Conservation (phyloP, 2,797 vertebrate genomes). For the Enteromius trimaculatus region DNA sequence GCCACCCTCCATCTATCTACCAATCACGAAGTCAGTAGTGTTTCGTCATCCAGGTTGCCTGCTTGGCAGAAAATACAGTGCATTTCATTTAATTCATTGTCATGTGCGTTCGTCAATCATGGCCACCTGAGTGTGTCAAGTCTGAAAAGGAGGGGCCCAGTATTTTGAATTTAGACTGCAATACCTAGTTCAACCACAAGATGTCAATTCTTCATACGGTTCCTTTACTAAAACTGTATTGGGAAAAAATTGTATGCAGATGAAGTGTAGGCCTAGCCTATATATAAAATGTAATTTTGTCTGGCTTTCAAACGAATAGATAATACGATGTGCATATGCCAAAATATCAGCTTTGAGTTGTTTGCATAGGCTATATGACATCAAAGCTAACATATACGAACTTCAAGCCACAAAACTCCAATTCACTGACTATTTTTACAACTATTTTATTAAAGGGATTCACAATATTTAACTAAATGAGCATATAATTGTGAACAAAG, state of each 20-base stretch:
- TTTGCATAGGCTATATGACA: background rate
- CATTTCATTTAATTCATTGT: no score
- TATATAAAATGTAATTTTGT: background rate
- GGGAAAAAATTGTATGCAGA: background rate
- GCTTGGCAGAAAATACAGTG: no score
- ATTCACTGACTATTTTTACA: background rate
- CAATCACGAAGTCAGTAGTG: no score
- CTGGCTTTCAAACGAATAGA: background rate
- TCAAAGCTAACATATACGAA: background rate
- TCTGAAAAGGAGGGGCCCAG: no score
- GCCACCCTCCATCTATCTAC: no score
- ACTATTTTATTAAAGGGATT: background rate
- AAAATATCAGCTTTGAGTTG: background rate
- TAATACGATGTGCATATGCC: background rate
- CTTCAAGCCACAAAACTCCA: background rate
- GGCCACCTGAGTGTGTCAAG: no score
- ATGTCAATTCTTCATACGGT: no score
- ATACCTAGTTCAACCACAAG: no score
- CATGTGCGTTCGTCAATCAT: no score
- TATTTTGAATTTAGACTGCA: no score
- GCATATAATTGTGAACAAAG: background rate
- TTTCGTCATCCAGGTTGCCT: no score
- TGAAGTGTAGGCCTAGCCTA: background rate
- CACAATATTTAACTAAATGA: background rate
- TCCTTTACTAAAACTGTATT: background rate